Evolutionary conservation across 1,140 invertebrate species (phyloP).

Genomic region (Trichogramma pretiosum): DNA sequence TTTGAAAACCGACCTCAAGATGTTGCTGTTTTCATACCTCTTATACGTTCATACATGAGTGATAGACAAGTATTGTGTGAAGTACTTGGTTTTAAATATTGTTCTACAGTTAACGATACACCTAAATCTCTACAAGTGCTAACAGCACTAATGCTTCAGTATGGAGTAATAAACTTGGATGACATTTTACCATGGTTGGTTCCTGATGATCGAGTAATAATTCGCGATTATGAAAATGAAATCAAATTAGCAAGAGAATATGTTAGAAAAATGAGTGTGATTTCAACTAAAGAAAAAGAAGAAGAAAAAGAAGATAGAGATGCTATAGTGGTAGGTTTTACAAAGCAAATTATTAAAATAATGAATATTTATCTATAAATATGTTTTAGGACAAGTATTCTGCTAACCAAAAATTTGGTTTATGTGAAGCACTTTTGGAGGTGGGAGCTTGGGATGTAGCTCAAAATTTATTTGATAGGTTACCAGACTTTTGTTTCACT

Average conservation of each 20-base stretch:
- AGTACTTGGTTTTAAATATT: constrained; percentile 90
- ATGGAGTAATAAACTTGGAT: constrained; percentile 75
- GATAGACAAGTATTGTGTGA: constrained; percentile 80
- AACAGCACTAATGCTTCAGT: constrained; percentile 81
- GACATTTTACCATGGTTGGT: constrained; percentile 86
- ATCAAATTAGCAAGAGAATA: constrained; percentile 80
- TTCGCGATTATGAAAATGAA: constrained; percentile 72
- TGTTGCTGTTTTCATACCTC: constrained; percentile 70
- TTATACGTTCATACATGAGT: constrained; percentile 79
- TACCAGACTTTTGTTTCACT: constrained; percentile 75
- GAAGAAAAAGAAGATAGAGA: constrained; percentile 67
- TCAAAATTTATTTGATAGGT: constrained; percentile 62
- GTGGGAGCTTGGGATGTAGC: constrained; percentile 88
- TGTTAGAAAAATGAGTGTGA: constrained; percentile 75
- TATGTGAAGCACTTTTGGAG: constrained; percentile 79
- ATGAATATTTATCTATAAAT: constrained; percentile 21
- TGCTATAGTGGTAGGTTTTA: constrained; percentile 45
- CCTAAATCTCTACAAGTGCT: constrained; percentile 79
- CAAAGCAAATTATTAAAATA: background rate
- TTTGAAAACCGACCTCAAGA: constrained; percentile 82
- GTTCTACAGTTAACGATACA: constrained; percentile 57
- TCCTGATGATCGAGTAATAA: constrained; percentile 75
- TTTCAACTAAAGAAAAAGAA: constrained; percentile 76
- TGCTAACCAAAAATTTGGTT: constrained; percentile 87
- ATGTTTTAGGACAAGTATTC: constrained; percentile 54